Evolutionary conservation across 2,113 vertebrate species (phyloP), one percentile per base, ranked within the genome.

Genomic region (Oryzias javanicus): DNA sequence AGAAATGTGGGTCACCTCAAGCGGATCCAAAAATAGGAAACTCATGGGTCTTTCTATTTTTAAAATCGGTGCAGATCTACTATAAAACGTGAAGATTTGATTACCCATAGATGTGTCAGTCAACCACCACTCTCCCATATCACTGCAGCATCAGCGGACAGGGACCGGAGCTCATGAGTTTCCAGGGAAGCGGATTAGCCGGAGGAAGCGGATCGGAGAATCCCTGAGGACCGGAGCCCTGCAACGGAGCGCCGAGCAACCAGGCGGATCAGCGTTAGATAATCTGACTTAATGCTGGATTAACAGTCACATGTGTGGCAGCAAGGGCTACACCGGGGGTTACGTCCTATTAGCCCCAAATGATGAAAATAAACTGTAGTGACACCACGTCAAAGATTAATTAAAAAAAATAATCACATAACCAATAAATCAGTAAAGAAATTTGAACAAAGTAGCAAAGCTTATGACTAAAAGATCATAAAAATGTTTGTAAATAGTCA

Each of bases 101-200:
- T 86, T 94, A 98, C 94, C 97, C 83, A 92, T 56, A 67, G 87
- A 91, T 48, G 91, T 86, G 79, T 91, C 89, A 74, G 90, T 55
- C 59, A 91, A 90, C 91, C 90, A 94, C 94, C 92, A 93, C 86
- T 98, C 96, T 90, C 93, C 95, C 95, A 97, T 97, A 91, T 95
- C 93, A 93, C 80, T 79, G 44, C 67, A 82, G 67, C 84, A 83
- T 86, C 79, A 83, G 82, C 73, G 66, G 67, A 87, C 77, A 63
- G 81, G 81, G 86, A 54, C 49, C 88, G 69, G 82, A 82, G 86
- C 74, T 85, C 60, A 78, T 77, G 72, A 91, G 86, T 90, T 85
- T 70, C 63, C 56, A 15, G 10, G 55, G 56, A 58, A 50, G 51
- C 63, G 77, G 78, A 84, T 64, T 81, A 83, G 64, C 76, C 82